These are phyloP conservation scores for Sarcophaga carnaria DNA, from an alignment of 2,888 invertebrate genomes.

Conservation along the genomic window DNA sequence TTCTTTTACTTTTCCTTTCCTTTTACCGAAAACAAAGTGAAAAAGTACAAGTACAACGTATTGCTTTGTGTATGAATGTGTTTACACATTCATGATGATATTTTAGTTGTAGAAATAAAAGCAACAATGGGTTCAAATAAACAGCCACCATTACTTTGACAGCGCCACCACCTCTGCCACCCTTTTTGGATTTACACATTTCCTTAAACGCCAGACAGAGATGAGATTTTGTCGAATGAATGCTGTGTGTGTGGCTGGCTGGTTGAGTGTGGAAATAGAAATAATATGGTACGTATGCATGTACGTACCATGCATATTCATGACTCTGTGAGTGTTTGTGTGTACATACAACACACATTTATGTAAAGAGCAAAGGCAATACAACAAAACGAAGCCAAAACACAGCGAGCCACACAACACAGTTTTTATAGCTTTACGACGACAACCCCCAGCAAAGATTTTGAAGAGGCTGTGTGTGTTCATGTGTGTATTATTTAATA, in stretches of 20 bases:
- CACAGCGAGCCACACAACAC: constrained; percentile 15
- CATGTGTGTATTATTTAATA: background rate
- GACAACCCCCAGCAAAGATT: constrained; percentile 39
- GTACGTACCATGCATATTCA: background rate
- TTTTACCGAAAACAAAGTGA: background rate
- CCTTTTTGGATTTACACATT: background rate
- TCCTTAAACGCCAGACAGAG: background rate
- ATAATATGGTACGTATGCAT: too few species aligned
- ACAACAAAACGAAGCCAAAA: background rate
- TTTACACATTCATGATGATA: constrained; percentile 17
- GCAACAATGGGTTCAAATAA: constrained; percentile 29
- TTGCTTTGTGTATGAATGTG: background rate
- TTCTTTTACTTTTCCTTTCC: background rate
- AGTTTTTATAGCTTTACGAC: background rate
- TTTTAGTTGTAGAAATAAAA: background rate
- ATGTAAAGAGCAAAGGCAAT: constrained; percentile 16
- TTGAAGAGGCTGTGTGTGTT: constrained; percentile 1
- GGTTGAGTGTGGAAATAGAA: background rate
- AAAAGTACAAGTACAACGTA: background rate
- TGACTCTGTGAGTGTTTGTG: background rate
- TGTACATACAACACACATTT: background rate
- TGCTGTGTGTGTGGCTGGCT: background rate
- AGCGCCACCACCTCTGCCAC: background rate
- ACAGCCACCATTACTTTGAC: constrained; percentile 26
- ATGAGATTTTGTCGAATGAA: background rate